These are phyloP conservation scores for Pelusios castaneus DNA, from an alignment of 2,113 vertebrate genomes.

Conservation along the genomic window DNA sequence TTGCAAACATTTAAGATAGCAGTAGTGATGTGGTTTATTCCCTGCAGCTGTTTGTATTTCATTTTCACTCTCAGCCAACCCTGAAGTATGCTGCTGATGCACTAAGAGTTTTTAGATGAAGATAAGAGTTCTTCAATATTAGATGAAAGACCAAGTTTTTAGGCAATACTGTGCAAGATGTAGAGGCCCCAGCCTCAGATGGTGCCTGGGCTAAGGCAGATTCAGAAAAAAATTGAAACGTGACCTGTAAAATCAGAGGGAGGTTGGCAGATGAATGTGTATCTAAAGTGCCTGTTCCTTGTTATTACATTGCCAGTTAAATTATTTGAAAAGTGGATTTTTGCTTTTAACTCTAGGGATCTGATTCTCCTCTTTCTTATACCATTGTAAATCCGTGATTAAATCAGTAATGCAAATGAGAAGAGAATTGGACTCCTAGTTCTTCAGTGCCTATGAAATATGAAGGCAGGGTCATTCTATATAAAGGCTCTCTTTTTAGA, in stretches of 20 bases:
- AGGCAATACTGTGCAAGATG: neutral
- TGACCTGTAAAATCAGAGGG: neutral
- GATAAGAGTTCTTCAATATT: neutral
- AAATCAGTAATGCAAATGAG: neutral
- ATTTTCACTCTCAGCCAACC: neutral
- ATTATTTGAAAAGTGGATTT: neutral
- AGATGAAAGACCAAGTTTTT: neutral
- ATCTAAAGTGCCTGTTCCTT: neutral
- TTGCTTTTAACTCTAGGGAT: neutral
- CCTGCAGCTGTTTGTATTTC: neutral
- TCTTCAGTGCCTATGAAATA: neutral
- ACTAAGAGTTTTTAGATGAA: neutral
- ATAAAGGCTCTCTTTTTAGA: neutral
- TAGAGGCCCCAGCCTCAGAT: rapidly evolving
- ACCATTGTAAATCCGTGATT: neutral
- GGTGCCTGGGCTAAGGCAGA: neutral
- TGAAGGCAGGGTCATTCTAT: neutral
- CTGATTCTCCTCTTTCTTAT: neutral
- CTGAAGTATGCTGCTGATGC: neutral
- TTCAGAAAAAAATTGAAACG: neutral
- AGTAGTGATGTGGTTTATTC: neutral
- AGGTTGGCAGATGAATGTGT: neutral
- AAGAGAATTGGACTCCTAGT: neutral
- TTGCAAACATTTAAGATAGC: neutral
- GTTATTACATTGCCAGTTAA: neutral